Base-by-base conservation (phyloP, 1,140 invertebrate genomes). In the Nasonia vitripennis region DNA sequence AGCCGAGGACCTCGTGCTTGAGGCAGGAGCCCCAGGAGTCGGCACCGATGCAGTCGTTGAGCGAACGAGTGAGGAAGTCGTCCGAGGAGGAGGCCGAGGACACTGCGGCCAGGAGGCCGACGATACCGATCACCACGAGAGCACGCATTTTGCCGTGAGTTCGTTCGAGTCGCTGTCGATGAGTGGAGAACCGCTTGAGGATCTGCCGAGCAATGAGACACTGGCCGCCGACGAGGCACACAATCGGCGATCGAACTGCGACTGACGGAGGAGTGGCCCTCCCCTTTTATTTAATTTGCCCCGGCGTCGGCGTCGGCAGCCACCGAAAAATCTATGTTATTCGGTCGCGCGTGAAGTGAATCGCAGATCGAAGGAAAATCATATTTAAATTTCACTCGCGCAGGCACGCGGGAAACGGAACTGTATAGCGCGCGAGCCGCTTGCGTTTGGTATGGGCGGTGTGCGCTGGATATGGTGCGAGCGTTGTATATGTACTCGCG, bases 1-100 rank as follows among this genome's bases (percentile, higher is more conserved):
- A 97, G 73, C 94, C 94, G 11, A 97, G 92, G 79, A 97, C 95
- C 91, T 96, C 95, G 88, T 94, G 94, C 91, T 97, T 97, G 71
- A 97, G 92, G 88, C 96, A 97, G 78, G 94, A 93, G 87, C 95
- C 94, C 87, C 95, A 95, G 0, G 94, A 94, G 83, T 95, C 94
- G 20, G 94, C 93, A 86, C 94, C 94, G 88, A 95, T 95, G 93
- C 96, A 97, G 90, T 95, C 95, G 93, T 95, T 95, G 87, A 97
- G 93, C 81, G 97, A 96, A 88, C 94, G 95, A 20, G 95, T 94
- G 48, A 97, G 94, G 23, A 97, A 94, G 90, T 96, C 95, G 87
- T 96, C 95, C 90, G 89, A 90, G 70, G 90, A 87, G 75, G 90
- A 88, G 75, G 87, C 81, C 7, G 82, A 87, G 10, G 88, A 86